Evolutionary conservation across 1,140 invertebrate genomes (phyloP).

Genomic region (Trichomalopsis sarcophagae): DNA sequence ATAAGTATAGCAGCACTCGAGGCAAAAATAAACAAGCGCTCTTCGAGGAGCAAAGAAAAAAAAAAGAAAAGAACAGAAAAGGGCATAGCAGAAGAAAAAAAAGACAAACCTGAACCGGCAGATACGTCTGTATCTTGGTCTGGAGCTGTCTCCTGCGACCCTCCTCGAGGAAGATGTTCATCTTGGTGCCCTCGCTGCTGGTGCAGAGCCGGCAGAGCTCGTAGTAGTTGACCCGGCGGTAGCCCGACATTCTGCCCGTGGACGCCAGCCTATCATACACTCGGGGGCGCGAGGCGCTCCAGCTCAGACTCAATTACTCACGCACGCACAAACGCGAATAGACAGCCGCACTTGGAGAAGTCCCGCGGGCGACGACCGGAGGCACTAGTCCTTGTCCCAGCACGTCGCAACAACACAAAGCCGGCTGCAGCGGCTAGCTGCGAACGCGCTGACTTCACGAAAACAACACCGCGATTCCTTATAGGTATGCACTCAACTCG

Average conservation of each 20-base stretch:
- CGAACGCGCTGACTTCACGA: background rate
- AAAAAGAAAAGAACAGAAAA: background rate
- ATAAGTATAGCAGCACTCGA: background rate
- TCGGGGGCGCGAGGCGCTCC: background rate
- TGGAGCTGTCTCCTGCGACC: slow-evolving; percentile 79
- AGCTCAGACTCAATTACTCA: background rate
- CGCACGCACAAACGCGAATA: background rate
- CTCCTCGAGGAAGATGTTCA: slow-evolving; percentile 81
- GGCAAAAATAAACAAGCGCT: background rate
- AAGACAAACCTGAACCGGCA: slow-evolving; percentile 77
- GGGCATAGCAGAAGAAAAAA: background rate
- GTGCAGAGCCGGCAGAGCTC: slow-evolving; percentile 83
- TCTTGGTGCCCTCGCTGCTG: slow-evolving; percentile 79
- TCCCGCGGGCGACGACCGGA: background rate
- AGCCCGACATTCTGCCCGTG: slow-evolving; percentile 76
- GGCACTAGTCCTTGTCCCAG: background rate
- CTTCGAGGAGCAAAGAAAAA: background rate
- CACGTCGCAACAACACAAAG: background rate
- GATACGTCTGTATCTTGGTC: slow-evolving; percentile 79
- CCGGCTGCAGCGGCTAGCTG: background rate
- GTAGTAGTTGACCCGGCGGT: slow-evolving; percentile 82
- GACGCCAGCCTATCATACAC: slow-evolving; percentile 35
- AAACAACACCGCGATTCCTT: slow-evolving; percentile 17
- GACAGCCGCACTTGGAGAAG: background rate
- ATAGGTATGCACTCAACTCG: background rate